Evolutionary conservation across 2,797 vertebrate genomes (phyloP), one percentile per base, ranked within the genome.

Genomic region (Sciurus carolinensis): DNA sequence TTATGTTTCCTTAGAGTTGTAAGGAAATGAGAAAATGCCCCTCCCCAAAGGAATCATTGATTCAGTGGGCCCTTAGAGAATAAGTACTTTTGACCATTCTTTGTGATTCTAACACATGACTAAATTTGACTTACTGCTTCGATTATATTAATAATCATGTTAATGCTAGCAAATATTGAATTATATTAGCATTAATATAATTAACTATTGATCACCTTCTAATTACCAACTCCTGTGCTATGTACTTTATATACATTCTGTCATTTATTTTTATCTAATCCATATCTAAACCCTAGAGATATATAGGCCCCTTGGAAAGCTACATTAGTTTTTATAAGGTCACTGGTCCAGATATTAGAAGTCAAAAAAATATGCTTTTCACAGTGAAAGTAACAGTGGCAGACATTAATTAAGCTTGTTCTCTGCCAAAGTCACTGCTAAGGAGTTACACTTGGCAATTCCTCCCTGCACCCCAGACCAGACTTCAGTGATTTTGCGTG

Each of bases 61-160:
- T 66, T 96, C 22, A 64, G 72, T 69, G 42, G 66, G 12, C 24
- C 90, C 11, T 20, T 54, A 50, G 18, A 36, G 36, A 82, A 73
- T 77, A 71, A 64, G 36, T 47, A 92, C 33, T 84, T 95, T 87
- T 36, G 26, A 91, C 80, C 30, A 26, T 75, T 86, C 47, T 91
- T 87, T 59, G 24, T 80, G 71, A 75, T 83, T 76, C 26, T 57
- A 90, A 67, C 7, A 15, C 17, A 50, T 92, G 69, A 54, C 66
- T 92, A 96, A 80, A 36, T 80, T 76, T 95, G 59, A 82, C 7
- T 92, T 87, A 83, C 30, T 90, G 14, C 9, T 7, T 94, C 72
- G 24, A 82, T 91, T 73, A 84, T 71, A 92, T 87, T 83, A 85
- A 50, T 66, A 64, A 30, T 50, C n/a, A 59, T 42, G 83, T 82